Percentiles rank a stretch among this genome's conserved stretches.
phyloP scores from a whole-genome alignment of 92 coral and sea anemone species.

The Umimayanthus chanpuru region DNA sequence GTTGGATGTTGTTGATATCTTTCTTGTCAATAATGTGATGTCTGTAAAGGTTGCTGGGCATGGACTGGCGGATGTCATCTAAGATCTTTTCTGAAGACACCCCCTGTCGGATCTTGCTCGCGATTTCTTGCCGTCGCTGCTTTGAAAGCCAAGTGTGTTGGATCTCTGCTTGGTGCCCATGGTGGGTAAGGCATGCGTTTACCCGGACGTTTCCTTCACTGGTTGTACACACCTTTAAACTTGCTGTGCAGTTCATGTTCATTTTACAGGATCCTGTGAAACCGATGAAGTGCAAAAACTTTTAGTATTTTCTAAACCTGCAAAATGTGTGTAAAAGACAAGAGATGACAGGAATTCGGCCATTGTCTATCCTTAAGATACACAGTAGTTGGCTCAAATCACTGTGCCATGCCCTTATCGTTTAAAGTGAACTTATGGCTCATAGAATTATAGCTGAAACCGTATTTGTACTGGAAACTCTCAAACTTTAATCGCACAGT shows the following conservation, averaged over 20 bases:
- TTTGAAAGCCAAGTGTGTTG: conserved; percentile 55
- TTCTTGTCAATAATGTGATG: conserved; percentile 52
- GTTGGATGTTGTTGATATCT: conserved; percentile 43
- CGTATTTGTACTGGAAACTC: no score
- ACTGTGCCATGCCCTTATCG: no score
- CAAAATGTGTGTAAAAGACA: no score
- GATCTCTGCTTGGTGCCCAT: conserved; percentile 51
- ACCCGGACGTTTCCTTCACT: conserved; percentile 38
- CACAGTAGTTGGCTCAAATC: no score
- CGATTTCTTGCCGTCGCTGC: conserved; percentile 53
- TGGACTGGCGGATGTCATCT: conserved; percentile 54
- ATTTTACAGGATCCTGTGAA: conserved; percentile 48
- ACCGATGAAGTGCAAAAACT: no score
- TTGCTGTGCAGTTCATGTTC: conserved; percentile 55
- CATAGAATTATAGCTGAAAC: no score
- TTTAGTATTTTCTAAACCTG: no score
- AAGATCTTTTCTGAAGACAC: conserved; percentile 45
- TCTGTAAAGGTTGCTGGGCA: conserved; percentile 33
- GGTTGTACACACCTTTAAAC: conserved; percentile 26
- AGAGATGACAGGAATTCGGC: no score
- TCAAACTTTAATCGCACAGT: no score
- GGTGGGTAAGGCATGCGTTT: conserved; percentile 48
- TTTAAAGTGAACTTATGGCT: no score
- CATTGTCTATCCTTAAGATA: no score
- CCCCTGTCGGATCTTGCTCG: conserved; percentile 61